Base-by-base conservation (phyloP, 2,113 vertebrate genomes). In the Benitochromis conjunctus region DNA sequence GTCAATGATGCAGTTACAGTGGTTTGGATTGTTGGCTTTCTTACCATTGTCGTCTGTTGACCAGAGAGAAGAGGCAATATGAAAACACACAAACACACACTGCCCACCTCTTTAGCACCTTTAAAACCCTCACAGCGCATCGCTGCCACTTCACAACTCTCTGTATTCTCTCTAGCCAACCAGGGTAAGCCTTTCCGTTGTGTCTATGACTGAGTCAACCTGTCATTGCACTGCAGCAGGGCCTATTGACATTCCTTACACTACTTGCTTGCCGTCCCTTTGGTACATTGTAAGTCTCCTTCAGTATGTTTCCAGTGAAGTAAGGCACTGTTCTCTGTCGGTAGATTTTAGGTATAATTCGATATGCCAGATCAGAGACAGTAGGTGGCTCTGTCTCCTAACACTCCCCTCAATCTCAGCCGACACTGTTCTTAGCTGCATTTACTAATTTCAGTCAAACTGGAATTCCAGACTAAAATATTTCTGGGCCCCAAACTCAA, bases 1-100 rank as follows among this genome's bases (percentile, higher is more conserved):
- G 97, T 99, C 98, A 87, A 99, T 99, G 96, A 99, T 99, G 96
- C 98, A 99, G 96, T 98, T 99, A 97, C 98, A 99, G 97, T 99
- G 98, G 96, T 99, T 99, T 92, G 98, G 98, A 95, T 99, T 99
- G 96, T 97, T 98, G 96, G 98, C 97, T 96, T 99, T 99, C 94
- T 99, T 99, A 83, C 98, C 98, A 6, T 98, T 99, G 92, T 99
- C 98, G 3, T 99, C 98, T 99, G 87, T 4, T 14, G 58, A 85
- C 31, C 64, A 84, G 10, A 92, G 48, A 83, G 29, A 89, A 64
- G 16, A 80, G n/a, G 79, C 18, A 31, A 19, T 60, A 80, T 83
- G 78, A 89, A 89, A n/a, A 86, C 36, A 80, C 26, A 83, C 84
- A n/a, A 36, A 26, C 48, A 46, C 16, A 24, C n/a, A 51, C 51